Evolutionary conservation across 2,113 vertebrate species (phyloP), one percentile per base, ranked within the genome.

Genomic region (Pteronura brasiliensis): DNA sequence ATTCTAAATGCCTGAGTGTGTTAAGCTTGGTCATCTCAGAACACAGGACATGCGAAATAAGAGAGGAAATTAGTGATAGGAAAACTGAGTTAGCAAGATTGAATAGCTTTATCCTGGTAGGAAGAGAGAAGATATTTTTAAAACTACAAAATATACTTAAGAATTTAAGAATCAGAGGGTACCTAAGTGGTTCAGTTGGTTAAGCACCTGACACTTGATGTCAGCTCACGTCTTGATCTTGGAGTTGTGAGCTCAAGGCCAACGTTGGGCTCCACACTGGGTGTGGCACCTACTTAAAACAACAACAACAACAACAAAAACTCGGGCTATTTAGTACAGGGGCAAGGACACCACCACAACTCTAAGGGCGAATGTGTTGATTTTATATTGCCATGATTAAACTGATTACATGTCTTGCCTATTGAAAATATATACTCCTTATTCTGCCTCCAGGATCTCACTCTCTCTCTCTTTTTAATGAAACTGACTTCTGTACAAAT

Each of bases 51-150:
- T 59, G 44, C 79, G 27, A 72, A 61, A 84, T 27, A 57, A 92
- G 4, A 80, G 42, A 61, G 39, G 49, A 85, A 85, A 47, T 27
- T 74, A 29, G 25, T 63, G 34, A 34, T 69, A 90, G 14, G 59
- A 96, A 96, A 91, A 52, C n/a, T 44, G 39, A 79, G 25, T 42
- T 88, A 69, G 20, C 80, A 94, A 90, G 34, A 82, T 65, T 74
- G 7, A 61, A 74, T 59, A 93, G 31, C 20, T 94, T 83, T 72
- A 57, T 52, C 42, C 55, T 88, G 65, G 21, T 31, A 81, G 27
- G 57, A 89, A 84, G 47, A 84, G 23, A 93, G 81, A 94, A 55
- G 12, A 47, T 67, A 52, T 44, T 76, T 76, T 76, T 47, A 44
- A 29, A 44, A 29, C 72, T 76, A 82, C 29, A 88, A 92, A 82